Evolutionary conservation across 2,888 invertebrate species (phyloP).

Genomic region (Ormia ochracea): DNA sequence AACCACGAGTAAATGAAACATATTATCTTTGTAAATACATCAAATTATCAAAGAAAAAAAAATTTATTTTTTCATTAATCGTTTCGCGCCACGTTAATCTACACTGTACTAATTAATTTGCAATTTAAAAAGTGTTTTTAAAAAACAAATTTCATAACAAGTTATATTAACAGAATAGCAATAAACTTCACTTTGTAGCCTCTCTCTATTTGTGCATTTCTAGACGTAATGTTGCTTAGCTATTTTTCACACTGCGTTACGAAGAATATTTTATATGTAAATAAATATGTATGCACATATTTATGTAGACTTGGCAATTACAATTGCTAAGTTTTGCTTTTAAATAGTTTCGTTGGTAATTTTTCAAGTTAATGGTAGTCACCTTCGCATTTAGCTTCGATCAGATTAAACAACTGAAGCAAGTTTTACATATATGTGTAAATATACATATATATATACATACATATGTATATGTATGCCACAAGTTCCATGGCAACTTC

Average conservation of each 20-base stretch:
- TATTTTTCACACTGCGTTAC: background rate
- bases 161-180: background rate
- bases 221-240: background rate
- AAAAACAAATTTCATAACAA: background rate
- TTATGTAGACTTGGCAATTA: background rate
- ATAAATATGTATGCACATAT: background rate
- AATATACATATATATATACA: background rate
- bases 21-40: no score
- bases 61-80: no score
- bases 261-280: background rate
- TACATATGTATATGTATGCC: background rate
- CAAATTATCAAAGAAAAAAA: no score
- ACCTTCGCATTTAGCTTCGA: slow-evolving; percentile 53
- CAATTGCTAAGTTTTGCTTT: background rate
- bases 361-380: slow-evolving; percentile 59
- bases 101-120: no score
- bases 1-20: no score
- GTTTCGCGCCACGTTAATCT: no score
- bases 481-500: background rate
- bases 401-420: background rate
- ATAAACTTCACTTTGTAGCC: background rate
- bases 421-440: background rate
- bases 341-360: slow-evolving; percentile 1
- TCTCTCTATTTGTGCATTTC: background rate
- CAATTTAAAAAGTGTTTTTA: no score